Conservation (phyloP, 64 coral and sea anemone species). For the Actinia equina region DNA sequence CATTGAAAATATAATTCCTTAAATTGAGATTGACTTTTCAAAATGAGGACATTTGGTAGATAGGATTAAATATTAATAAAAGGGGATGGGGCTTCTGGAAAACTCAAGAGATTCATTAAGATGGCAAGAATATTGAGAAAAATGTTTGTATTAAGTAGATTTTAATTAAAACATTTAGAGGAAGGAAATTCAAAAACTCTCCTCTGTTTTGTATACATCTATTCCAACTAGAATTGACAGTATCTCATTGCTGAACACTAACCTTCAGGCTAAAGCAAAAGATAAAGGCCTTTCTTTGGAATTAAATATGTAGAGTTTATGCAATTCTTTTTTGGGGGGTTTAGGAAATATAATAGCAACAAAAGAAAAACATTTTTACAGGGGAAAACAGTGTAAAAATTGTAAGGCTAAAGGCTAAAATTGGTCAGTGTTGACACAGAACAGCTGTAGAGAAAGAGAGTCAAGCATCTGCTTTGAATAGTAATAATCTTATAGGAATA, state of each 20-base stretch:
- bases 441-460: not conserved
- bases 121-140: not conserved
- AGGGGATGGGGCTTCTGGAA: not conserved
- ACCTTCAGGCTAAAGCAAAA: not conserved
- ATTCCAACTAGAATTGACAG: not conserved
- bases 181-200: not conserved
- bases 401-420: not conserved
- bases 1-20: not conserved
- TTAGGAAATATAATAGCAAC: not conserved
- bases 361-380: not conserved
- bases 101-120: not conserved
- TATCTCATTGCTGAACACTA: not conserved
- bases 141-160: not conserved
- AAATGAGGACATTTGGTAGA: too few relatives aligned
- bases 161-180: not conserved
- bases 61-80: not conserved
- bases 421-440: not conserved
- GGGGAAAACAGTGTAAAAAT: not conserved
- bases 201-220: not conserved
- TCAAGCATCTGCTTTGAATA: not conserved
- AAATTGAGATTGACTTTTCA: too few relatives aligned
- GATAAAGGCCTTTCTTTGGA: not conserved
- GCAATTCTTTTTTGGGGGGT: not conserved
- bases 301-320: not conserved
- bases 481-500: not conserved